Conservation (phyloP, 2,113 vertebrate genomes). For the Rousettus leschenaultii region DNA sequence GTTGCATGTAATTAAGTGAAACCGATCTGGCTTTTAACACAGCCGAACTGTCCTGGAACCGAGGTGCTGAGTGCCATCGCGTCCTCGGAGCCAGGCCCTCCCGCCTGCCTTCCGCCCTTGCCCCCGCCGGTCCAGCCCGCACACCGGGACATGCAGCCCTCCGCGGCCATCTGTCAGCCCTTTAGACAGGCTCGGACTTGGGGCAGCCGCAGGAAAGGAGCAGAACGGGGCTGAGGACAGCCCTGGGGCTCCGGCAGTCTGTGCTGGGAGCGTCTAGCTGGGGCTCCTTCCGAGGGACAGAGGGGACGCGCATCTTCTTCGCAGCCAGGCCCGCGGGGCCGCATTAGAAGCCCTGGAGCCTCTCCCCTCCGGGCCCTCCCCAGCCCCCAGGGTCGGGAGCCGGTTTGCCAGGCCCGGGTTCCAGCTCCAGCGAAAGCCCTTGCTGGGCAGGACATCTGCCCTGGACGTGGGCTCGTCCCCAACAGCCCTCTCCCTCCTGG, state of each 20-base stretch:
- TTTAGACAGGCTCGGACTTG: neutral
- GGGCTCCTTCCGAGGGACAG: neutral
- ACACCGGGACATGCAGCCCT: neutral
- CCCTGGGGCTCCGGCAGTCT: neutral
- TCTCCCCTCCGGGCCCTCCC: neutral
- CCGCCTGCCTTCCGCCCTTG: too few relatives aligned
- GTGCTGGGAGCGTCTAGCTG: neutral
- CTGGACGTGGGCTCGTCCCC: too few relatives aligned
- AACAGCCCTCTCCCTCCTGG: neutral
- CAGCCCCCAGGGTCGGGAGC: neutral
- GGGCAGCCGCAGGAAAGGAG: neutral
- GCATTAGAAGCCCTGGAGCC: neutral
- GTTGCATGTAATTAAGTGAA: neutral
- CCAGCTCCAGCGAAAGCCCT: accelerated
- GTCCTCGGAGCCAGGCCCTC: neutral
- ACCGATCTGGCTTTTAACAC: neutral
- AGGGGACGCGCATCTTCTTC: neutral
- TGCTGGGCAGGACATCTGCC: neutral
- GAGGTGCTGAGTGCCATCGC: neutral
- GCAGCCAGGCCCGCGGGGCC: neutral
- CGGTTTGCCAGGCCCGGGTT: neutral
- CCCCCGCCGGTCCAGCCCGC: neutral
- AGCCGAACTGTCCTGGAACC: neutral
- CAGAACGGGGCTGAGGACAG: neutral
- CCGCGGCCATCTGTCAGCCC: neutral